These are phyloP conservation scores for Tipula unca DNA, from an alignment of 2,888 invertebrate genomes.

Conservation along the genomic window DNA sequence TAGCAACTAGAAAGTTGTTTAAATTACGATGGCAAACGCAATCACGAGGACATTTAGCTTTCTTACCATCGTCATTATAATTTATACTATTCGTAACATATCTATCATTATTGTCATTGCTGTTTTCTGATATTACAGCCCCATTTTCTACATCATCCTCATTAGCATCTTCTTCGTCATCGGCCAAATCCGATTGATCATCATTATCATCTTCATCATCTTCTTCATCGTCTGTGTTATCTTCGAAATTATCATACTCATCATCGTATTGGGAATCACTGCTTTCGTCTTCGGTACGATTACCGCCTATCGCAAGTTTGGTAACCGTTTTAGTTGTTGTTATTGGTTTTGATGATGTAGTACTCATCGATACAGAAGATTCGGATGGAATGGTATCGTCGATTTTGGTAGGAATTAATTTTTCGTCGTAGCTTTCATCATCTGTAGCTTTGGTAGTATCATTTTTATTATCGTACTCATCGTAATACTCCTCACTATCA, in stretches of 20 bases:
- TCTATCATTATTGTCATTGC: constrained; percentile 31
- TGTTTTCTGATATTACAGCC: neutral
- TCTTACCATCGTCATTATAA: constrained; percentile 33
- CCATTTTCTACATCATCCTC: neutral
- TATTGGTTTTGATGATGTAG: constrained; percentile 21
- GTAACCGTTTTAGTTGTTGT: constrained; percentile 20
- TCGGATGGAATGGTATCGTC: constrained; percentile 20
- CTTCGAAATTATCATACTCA: constrained; percentile 31
- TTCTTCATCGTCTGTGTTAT: constrained; percentile 33
- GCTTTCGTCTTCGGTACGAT: constrained; percentile 24
- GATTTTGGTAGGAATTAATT: constrained; percentile 26
- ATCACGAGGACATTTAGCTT: constrained; percentile 51
- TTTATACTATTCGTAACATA: constrained; percentile 44
- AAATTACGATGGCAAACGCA: constrained; percentile 52
- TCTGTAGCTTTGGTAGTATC: constrained; percentile 26
- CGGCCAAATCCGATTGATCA: constrained; percentile 31
- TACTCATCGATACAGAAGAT: neutral
- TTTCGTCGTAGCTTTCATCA: constrained; percentile 27
- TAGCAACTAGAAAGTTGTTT: constrained; percentile 53
- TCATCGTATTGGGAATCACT: constrained; percentile 32
- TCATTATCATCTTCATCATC: constrained; percentile 35
- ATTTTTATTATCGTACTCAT: constrained; percentile 27
- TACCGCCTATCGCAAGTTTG: neutral
- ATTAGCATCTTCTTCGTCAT: constrained; percentile 30
- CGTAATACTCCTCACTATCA: constrained; percentile 30